Percentiles rank a stretch among this genome's conserved stretches.
phyloP scores from a whole-genome alignment of 2,797 vertebrate genomes.

The Enteromius argenteus region DNA sequence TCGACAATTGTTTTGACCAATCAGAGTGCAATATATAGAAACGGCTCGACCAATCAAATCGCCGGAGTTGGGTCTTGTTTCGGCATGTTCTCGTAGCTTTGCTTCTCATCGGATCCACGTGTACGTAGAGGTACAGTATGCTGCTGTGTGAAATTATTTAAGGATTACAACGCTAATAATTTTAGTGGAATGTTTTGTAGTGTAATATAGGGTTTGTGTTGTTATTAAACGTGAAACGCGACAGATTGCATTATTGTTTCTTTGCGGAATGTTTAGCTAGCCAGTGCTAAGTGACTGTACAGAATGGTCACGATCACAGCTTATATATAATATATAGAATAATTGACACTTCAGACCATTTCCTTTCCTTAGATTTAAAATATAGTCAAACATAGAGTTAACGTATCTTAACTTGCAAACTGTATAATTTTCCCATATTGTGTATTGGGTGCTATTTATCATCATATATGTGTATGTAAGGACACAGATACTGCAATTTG shows the following conservation, averaged over 20 bases:
- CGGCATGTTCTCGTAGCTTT: conserved; percentile 36
- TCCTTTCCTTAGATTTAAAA: not conserved
- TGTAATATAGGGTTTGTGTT: not conserved
- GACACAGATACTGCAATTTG: not conserved
- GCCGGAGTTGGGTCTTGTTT: conserved; percentile 14
- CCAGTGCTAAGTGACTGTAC: not conserved
- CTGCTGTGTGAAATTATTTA: not conserved
- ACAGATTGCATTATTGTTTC: not conserved
- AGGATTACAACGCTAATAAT: not conserved
- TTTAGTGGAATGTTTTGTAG: not conserved
- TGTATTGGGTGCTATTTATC: not conserved
- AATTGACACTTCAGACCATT: not conserved
- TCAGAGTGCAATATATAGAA: conserved; percentile 9
- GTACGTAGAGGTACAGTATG: conserved; percentile 42
- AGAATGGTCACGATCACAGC: not conserved
- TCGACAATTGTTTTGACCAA: conserved; percentile 13
- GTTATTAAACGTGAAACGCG: not conserved
- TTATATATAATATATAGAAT: not conserved
- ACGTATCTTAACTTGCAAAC: not conserved
- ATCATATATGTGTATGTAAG: not conserved
- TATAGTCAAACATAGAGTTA: not conserved
- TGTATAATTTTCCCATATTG: not conserved
- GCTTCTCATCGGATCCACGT: conserved; percentile 49
- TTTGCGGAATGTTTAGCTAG: not conserved
- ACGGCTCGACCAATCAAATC: conserved; percentile 40